Conservation (phyloP, 2,888 invertebrate genomes). For the Lagria hirta region DNA sequence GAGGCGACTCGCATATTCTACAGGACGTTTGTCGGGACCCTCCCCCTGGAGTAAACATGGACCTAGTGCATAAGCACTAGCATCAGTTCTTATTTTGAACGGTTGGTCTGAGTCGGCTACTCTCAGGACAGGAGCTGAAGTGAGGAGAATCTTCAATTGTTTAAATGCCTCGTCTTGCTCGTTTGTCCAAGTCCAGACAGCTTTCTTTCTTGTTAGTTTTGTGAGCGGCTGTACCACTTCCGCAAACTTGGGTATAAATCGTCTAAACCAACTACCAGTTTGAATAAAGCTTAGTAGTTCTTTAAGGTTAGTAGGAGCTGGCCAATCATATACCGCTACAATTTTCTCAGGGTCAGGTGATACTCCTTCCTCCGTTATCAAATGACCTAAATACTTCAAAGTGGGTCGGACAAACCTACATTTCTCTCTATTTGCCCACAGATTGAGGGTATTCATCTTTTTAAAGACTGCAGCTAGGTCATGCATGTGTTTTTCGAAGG, state of each 20-base stretch:
- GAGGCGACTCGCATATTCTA: constrained; percentile 39
- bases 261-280: constrained; percentile 29
- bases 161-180: background rate
- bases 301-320: constrained; percentile 28
- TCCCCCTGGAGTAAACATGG: constrained; percentile 33
- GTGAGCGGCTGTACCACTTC: constrained; percentile 25
- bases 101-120: constrained; percentile 22
- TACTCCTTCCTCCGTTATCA: constrained; percentile 30
- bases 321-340: constrained; percentile 22
- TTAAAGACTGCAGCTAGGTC: constrained; percentile 31
- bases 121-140: background rate
- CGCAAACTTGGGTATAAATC: constrained; percentile 28
- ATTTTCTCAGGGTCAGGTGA: constrained; percentile 30
- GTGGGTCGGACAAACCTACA: constrained; percentile 27
- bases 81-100: constrained; percentile 35
- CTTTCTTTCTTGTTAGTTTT: background rate
- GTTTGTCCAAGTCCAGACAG: background rate
- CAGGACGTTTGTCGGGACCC: constrained; percentile 28
- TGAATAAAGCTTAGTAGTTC: constrained; percentile 31
- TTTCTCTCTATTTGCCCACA: constrained; percentile 32
- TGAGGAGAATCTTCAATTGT: background rate
- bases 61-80: constrained; percentile 33
- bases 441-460: constrained; percentile 24
- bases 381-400: constrained; percentile 32
- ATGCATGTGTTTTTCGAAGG: constrained; percentile 32